phyloP scores from a whole-genome alignment of 1,140 invertebrate genomes.

The Teleopsis dalmanni region DNA sequence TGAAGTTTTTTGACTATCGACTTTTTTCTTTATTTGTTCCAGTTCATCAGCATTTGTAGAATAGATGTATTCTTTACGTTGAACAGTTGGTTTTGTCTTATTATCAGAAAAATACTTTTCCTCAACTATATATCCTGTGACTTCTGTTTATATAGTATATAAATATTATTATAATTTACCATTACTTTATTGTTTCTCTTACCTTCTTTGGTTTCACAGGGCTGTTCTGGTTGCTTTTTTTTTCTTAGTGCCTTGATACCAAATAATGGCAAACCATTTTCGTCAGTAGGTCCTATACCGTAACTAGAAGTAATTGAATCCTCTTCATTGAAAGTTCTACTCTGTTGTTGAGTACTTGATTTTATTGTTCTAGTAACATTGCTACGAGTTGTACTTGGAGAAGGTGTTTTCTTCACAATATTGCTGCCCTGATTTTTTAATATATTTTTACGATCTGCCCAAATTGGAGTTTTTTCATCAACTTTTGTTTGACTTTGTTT shows the following conservation, averaged over 20 bases:
- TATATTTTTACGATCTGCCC: constrained; percentile 50
- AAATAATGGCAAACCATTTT: constrained; percentile 67
- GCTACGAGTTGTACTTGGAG: constrained; percentile 41
- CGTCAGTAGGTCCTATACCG: constrained; percentile 71
- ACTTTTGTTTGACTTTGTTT: constrained; percentile 13
- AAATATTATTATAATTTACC: neutral
- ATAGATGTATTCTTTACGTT: constrained; percentile 58
- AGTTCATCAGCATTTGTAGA: constrained; percentile 55
- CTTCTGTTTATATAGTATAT: constrained; percentile 35
- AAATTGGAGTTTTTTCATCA: constrained; percentile 47
- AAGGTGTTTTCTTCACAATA: neutral
- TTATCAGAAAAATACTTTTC: constrained; percentile 60
- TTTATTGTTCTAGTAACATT: constrained; percentile 43
- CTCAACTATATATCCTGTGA: constrained; percentile 57
- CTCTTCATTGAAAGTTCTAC: constrained; percentile 27
- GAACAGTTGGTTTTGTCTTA: constrained; percentile 56
- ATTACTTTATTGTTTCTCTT: constrained; percentile 13
- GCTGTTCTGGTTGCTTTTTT: constrained; percentile 40
- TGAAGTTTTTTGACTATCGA: constrained; percentile 16
- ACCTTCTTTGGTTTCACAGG: constrained; percentile 48
- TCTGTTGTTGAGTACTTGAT: constrained; percentile 21
- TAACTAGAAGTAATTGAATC: constrained; percentile 68
- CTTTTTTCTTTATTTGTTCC: constrained; percentile 32
- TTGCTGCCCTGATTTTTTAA: constrained; percentile 15
- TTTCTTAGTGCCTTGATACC: constrained; percentile 64